Evolutionary conservation across 2,797 vertebrate species (phyloP).

Genomic region (Emys orbicularis): DNA sequence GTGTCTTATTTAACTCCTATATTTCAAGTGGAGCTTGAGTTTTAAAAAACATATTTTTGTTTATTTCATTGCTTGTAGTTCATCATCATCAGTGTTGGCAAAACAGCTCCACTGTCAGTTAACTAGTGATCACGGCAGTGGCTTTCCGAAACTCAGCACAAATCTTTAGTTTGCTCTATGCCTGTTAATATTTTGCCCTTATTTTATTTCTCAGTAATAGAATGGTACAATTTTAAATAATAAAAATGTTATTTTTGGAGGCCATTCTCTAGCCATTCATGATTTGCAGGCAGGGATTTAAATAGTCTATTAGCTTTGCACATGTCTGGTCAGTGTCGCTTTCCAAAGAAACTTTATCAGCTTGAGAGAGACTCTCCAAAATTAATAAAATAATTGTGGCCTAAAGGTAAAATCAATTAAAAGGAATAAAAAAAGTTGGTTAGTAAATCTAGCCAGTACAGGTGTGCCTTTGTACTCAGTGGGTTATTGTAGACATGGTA

Average conservation of each 20-base stretch:
- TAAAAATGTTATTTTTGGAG: neutral
- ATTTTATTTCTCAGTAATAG: neutral
- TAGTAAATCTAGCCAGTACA: neutral
- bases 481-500: neutral
- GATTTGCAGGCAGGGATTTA: neutral
- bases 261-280: neutral
- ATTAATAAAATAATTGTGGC: neutral
- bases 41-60: fast-evolving
- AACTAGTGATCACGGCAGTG: neutral
- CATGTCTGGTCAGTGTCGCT: neutral
- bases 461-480: neutral
- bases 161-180: neutral
- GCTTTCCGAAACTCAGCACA: fast-evolving
- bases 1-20: neutral
- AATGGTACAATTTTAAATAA: neutral
- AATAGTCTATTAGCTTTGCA: neutral
- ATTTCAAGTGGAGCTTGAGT: neutral
- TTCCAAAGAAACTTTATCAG: neutral
- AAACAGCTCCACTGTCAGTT: neutral
- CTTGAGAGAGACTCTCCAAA: neutral
- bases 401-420: slow-evolving; percentile 27
- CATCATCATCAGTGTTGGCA: neutral
- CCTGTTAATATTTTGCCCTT: neutral
- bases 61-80: neutral
- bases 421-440: neutral